These are phyloP conservation scores for Tetramorium bicarinatum DNA, from an alignment of 2,888 invertebrate species.

Conservation along the genomic window DNA sequence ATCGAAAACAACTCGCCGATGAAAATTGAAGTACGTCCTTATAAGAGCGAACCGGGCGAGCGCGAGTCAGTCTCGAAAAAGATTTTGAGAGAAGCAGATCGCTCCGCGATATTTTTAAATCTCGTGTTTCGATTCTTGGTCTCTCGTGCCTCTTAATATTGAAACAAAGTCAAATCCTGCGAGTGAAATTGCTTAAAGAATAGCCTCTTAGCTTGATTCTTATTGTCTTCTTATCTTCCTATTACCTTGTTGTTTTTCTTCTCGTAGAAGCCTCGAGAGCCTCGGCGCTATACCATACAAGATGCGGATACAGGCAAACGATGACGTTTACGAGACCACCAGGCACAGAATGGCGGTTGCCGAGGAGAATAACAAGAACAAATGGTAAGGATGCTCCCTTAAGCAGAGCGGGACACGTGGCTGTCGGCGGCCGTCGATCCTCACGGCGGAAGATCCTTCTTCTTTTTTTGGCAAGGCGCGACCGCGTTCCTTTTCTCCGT, in stretches of 20 bases:
- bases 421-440: constrained; percentile 48
- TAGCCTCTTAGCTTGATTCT: background rate
- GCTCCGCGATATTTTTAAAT: no score
- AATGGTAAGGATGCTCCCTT: constrained; percentile 89
- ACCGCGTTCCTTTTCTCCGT: constrained; percentile 31
- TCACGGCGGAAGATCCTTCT: constrained; percentile 37
- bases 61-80: no score
- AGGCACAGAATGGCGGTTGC: constrained; percentile 96
- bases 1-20: no score
- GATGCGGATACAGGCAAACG: constrained; percentile 97
- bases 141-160: no score
- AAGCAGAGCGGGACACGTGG: constrained; percentile 22
- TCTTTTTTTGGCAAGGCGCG: background rate
- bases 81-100: no score
- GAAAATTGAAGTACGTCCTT: no score
- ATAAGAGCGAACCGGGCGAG: no score
- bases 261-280: constrained; percentile 90
- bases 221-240: background rate
- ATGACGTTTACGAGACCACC: constrained; percentile 97
- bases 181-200: background rate
- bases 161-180: no score
- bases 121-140: no score
- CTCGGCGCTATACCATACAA: constrained; percentile 95
- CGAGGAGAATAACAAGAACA: constrained; percentile 97
- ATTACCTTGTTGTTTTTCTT: constrained; percentile 1